Evolutionary conservation across 2,888 invertebrate species (phyloP).

Genomic region (Carabus problematicus): DNA sequence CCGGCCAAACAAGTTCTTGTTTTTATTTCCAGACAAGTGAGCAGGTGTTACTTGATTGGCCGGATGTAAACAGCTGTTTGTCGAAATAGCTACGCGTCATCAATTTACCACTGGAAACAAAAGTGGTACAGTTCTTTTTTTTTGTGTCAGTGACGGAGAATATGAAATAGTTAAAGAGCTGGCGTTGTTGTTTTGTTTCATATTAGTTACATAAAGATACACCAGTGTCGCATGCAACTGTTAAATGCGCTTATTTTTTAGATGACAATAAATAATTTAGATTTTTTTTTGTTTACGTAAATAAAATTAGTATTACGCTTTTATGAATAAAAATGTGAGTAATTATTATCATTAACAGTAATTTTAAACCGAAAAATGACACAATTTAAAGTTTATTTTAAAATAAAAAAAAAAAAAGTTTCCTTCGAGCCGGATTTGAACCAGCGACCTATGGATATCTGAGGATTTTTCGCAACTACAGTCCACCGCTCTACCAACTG

Average conservation of each 20-base stretch:
- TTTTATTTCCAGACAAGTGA: too few relatives aligned
- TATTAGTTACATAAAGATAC: too few relatives aligned
- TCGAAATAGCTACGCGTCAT: constrained; percentile 17
- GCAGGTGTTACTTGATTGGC: constrained; percentile 10
- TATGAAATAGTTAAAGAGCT: too few relatives aligned
- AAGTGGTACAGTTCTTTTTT: background rate
- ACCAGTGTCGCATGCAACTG: background rate
- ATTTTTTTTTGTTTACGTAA: background rate
- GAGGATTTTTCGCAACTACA: constrained; percentile 49
- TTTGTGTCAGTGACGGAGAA: background rate
- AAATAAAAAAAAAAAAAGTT: background rate
- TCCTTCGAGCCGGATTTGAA: constrained; percentile 59
- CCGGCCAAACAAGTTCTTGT: constrained; percentile 5
- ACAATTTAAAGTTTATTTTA: background rate
- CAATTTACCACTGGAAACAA: background rate
- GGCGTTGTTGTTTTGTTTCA: too few relatives aligned
- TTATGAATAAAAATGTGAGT: too few relatives aligned
- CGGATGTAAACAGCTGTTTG: constrained; percentile 29
- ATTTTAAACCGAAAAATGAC: too few relatives aligned
- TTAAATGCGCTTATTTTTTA: background rate
- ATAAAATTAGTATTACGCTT: background rate
- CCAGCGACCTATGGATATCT: constrained; percentile 69
- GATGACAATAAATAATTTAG: background rate
- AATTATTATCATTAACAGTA: too few relatives aligned
- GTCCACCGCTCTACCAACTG: constrained; percentile 59